A percentile compares a stretch with the other conserved stretches of the same genome.
Conservation (phyloP, 92 coral and sea anemone genomes). For the Umimayanthus kanabou region DNA sequence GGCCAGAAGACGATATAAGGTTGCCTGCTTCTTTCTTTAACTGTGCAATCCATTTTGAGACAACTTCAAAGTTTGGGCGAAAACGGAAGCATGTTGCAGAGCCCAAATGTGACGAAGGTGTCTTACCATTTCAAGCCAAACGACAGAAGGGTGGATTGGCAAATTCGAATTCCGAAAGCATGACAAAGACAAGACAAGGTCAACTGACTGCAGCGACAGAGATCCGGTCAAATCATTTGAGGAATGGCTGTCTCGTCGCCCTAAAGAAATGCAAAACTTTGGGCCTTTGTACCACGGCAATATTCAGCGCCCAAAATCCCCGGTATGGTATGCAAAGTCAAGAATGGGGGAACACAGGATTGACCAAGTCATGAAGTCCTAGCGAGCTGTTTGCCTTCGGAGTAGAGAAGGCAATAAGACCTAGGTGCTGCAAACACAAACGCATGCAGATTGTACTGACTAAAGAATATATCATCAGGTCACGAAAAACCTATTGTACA, state of each 20-base stretch:
- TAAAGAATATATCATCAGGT: too few relatives aligned
- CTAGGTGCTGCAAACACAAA: too few relatives aligned
- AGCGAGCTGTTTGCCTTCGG: slow-evolving; percentile 41
- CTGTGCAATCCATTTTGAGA: not conserved
- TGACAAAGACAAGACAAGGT: too few relatives aligned
- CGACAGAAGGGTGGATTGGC: not conserved
- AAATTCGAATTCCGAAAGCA: not conserved
- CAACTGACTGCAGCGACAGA: slow-evolving; percentile 53
- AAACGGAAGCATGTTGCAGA: slow-evolving; percentile 44
- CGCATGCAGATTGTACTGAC: too few relatives aligned
- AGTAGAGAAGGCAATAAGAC: too few relatives aligned
- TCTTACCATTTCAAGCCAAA: not conserved
- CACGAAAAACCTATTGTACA: too few relatives aligned
- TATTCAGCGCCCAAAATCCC: not conserved
- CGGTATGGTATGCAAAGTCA: slow-evolving; percentile 42
- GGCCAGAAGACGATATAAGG: slow-evolving; percentile 63
- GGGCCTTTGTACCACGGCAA: slow-evolving; percentile 39
- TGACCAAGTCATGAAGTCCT: slow-evolving; percentile 51
- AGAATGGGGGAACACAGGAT: slow-evolving; percentile 66
- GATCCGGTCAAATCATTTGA: slow-evolving; percentile 55
- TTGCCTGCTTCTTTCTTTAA: slow-evolving; percentile 58
- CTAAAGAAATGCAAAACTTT: slow-evolving; percentile 37
- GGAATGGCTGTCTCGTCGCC: slow-evolving; percentile 41
- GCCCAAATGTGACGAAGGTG: not conserved
- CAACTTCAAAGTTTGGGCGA: slow-evolving; percentile 42